Evolutionary conservation across 2,888 invertebrate genomes (phyloP).

Genomic region (Ferrisia virgata): DNA sequence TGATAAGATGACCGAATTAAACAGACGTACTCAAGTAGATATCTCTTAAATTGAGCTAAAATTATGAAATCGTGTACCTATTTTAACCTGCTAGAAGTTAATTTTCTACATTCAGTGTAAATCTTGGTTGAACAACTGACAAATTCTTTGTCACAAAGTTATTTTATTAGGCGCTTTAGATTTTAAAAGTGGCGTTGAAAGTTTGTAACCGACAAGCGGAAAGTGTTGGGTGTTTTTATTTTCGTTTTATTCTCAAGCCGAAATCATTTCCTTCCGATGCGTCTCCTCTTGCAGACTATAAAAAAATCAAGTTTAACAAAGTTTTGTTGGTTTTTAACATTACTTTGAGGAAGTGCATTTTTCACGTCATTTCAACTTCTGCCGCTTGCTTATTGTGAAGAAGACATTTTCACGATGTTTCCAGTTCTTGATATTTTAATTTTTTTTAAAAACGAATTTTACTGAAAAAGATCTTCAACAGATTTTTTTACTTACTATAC

Average conservation of each 20-base stretch:
- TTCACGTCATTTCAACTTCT: background rate
- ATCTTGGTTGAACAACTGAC: background rate
- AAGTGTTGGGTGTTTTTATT: conserved; percentile 26
- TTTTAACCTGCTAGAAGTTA: background rate
- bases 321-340: background rate
- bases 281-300: background rate
- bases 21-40: background rate
- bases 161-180: conserved; percentile 5
- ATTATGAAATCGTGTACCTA: background rate
- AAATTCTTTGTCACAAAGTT: background rate
- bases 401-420: too few relatives aligned
- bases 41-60: background rate
- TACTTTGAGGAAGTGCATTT: background rate
- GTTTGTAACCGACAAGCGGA: background rate
- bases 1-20: background rate
- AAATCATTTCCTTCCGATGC: conserved; percentile 24
- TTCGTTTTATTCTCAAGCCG: background rate
- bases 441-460: too few relatives aligned
- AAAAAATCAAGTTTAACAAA: conserved; percentile 13
- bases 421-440: too few relatives aligned
- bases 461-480: too few relatives aligned
- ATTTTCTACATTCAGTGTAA: background rate
- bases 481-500: too few relatives aligned
- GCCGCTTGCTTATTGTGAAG: too few relatives aligned
- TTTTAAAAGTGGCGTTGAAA: conserved; percentile 21